Evolutionary conservation across 2,797 vertebrate species (phyloP).

Genomic region (Gambusia yucatana): DNA sequence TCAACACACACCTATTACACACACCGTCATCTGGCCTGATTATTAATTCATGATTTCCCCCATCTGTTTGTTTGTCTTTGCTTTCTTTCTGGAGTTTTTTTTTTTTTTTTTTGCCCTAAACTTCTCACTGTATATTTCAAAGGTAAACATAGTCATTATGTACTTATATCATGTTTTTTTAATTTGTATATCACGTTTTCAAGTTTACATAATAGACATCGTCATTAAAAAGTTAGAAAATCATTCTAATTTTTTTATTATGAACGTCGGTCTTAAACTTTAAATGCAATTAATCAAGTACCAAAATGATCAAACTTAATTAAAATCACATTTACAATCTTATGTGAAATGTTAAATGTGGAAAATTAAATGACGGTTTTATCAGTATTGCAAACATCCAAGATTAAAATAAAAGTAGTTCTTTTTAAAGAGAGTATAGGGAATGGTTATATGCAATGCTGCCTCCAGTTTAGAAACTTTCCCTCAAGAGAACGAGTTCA

Average conservation of each 20-base stretch:
- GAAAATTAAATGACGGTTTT: neutral
- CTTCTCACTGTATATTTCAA: constrained; percentile 4
- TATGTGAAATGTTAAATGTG: neutral
- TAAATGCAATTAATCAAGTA: neutral
- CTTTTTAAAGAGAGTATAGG: neutral
- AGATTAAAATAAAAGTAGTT: neutral
- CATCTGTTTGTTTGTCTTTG: neutral
- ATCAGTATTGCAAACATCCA: neutral
- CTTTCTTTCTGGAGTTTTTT: neutral
- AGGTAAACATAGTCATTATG: neutral
- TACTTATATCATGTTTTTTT: neutral
- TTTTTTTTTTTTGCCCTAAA: neutral
- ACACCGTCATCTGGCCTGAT: constrained; percentile 26
- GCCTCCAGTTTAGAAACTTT: neutral
- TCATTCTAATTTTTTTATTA: neutral
- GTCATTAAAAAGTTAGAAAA: neutral
- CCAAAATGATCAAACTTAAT: neutral
- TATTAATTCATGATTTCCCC: constrained; percentile 14
- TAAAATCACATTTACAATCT: neutral
- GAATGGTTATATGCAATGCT: neutral
- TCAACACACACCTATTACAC: constrained; percentile 37
- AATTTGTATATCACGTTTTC: neutral
- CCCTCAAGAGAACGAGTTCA: neutral
- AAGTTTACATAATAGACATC: neutral
- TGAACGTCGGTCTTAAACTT: neutral